Evolutionary conservation across 2,113 vertebrate genomes (phyloP), one percentile per base, ranked within the genome.

Genomic region (Oncorhynchus keta): DNA sequence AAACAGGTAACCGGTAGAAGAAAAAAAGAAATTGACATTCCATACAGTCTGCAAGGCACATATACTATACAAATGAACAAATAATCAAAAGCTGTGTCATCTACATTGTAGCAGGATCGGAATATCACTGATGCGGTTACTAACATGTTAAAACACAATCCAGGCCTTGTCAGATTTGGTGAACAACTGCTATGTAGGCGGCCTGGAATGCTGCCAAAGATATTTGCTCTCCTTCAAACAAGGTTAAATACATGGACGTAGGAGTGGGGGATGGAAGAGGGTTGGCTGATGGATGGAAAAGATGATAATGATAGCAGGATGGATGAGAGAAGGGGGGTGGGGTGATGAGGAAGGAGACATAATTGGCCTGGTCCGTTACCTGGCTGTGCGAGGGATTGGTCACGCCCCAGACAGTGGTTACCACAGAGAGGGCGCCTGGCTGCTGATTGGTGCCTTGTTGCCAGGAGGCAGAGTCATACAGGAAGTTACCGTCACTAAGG

Each of bases 401-500:
- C 76, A 98, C 95, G 84, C 97, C 97, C 97, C 97, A 99, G 93
- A 98, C 97, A 14, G 96, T 98, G 83, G 97, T 99, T 93, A 99
- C 97, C 92, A 97, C 96, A 8, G 97, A 98, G 86, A 97, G 95
- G 88, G 97, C 96, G 90, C 96, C 96, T 71, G 96, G 83, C 0
- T 96, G 95, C 93, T 97, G 97, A 93, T 94, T 95, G 95, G 95
- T 93, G 81, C 91, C 95, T 86, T 95, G 97, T 93, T 97, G 97
- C 92, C 92, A 93, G 90, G 92, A 91, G 87, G 92, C 89, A 90
- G 91, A 89, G 88, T 93, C 90, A 92, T 92, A 89, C 76, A 91
- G 88, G 90, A 90, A 94, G 78, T 90, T 89, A 87, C 86, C 83
- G 88, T 93, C 91, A 74, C 87, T 90, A 90, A 73, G 83, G 89